A percentile compares a stretch with the other conserved stretches of the same genome.
phyloP scores from a whole-genome alignment of 2,888 invertebrate genomes.

The Andricus quercusramuli region DNA sequence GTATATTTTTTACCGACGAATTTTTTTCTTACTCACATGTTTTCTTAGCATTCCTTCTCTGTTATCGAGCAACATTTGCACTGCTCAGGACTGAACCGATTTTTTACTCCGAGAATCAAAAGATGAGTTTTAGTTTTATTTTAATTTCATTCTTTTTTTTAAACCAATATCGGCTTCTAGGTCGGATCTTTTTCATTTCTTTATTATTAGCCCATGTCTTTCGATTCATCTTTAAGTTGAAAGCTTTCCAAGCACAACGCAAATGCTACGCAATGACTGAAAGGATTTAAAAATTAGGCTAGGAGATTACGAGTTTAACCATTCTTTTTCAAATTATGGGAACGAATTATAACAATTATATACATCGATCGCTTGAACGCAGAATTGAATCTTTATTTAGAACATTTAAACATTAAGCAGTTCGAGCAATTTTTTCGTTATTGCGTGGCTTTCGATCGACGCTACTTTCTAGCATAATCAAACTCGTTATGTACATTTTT shows the following conservation, averaged over 20 bases:
- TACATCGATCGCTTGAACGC: constrained; percentile 11
- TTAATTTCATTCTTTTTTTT: background rate
- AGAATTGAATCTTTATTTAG: background rate
- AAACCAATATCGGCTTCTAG: background rate
- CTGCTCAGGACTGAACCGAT: constrained; percentile 36
- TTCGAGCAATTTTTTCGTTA: background rate
- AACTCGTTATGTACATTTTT: constrained; percentile 21
- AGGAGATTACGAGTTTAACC: background rate
- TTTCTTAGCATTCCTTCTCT: constrained; percentile 34
- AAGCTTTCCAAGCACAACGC: background rate
- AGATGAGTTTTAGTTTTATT: constrained; percentile 22
- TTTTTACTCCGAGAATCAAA: constrained; percentile 32
- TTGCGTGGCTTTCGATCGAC: constrained; percentile 41
- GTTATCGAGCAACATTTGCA: constrained; percentile 31
- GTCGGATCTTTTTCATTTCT: constrained; percentile 13
- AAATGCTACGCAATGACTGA: constrained; percentile 30
- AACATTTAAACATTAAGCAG: background rate
- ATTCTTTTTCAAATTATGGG: background rate
- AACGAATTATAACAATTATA: constrained; percentile 6
- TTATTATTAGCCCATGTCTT: constrained; percentile 18
- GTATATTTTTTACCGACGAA: constrained; percentile 38
- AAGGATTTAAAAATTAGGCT: background rate
- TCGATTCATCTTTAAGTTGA: constrained; percentile 29
- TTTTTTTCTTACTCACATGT: background rate
- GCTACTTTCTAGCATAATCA: constrained; percentile 50